Percentiles rank a stretch among this genome's conserved stretches.
phyloP scores from a whole-genome alignment of 2,113 vertebrate species.

The Gavialis gangeticus region DNA sequence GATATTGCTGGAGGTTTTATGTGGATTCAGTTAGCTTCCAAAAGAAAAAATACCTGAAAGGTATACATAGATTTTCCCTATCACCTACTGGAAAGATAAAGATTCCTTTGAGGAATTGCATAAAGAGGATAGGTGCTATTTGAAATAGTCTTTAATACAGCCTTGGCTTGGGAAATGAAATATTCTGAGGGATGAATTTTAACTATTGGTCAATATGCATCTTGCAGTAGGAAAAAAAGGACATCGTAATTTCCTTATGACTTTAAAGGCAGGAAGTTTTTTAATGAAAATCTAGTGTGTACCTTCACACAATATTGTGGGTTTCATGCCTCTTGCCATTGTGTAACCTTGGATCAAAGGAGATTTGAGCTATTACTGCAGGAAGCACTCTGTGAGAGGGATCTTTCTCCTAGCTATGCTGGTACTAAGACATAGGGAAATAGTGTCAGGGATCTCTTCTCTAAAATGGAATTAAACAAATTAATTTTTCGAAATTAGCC shows the following conservation, averaged over 20 bases:
- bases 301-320: background rate
- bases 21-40: background rate
- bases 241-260: slow-evolving; percentile 56
- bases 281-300: slow-evolving; percentile 40
- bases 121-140: slow-evolving; percentile 19
- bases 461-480: background rate
- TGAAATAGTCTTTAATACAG: slow-evolving; percentile 8
- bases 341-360: slow-evolving; percentile 52
- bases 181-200: slow-evolving; percentile 4
- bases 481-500: background rate
- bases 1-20: background rate
- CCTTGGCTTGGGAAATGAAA: slow-evolving; percentile 38
- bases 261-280: slow-evolving; percentile 58
- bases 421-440: background rate
- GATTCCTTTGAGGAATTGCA: background rate
- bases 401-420: background rate
- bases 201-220: slow-evolving; percentile 7
- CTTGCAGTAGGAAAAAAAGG: slow-evolving; percentile 47
- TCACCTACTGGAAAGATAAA: background rate
- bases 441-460: background rate
- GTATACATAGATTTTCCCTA: background rate
- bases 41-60: background rate
- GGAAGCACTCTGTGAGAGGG: background rate
- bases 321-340: slow-evolving; percentile 39
- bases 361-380: background rate